Evolutionary conservation across 2,797 vertebrate species (phyloP).

Genomic region (Pyrocephalus nanus): DNA sequence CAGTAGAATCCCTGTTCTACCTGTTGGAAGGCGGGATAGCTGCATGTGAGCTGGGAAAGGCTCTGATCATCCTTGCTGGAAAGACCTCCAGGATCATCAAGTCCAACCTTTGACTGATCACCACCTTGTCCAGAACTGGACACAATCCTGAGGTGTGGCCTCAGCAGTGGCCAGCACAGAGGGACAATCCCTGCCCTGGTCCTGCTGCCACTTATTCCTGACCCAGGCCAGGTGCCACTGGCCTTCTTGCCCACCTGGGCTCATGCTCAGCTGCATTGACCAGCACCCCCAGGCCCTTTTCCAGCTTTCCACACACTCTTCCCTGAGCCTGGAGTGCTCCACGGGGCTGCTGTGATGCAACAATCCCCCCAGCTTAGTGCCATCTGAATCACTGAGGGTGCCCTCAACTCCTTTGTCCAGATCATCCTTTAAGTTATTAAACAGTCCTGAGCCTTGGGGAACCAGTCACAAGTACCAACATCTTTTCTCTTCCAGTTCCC

Average conservation of each 20-base stretch:
- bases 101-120: not conserved
- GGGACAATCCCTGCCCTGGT: not conserved
- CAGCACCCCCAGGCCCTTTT: not conserved
- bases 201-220: not conserved
- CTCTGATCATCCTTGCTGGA: not conserved
- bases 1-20: not conserved
- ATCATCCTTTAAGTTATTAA: rapidly evolving
- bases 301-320: not conserved
- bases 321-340: not conserved
- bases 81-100: not conserved
- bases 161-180: not conserved
- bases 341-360: not conserved
- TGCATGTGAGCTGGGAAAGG: not conserved
- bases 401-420: not conserved
- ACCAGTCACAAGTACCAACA: not conserved
- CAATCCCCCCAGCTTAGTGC: rapidly evolving
- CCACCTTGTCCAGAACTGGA: not conserved
- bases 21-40: not conserved
- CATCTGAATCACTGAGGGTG: not conserved
- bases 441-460: not conserved
- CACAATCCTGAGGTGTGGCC: not conserved
- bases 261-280: not conserved
- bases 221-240: not conserved
- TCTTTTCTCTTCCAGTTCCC: conserved; percentile 77
- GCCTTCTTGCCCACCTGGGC: not conserved